Conservation (phyloP, 1,140 invertebrate genomes). For the Sycophila sp. region DNA sequence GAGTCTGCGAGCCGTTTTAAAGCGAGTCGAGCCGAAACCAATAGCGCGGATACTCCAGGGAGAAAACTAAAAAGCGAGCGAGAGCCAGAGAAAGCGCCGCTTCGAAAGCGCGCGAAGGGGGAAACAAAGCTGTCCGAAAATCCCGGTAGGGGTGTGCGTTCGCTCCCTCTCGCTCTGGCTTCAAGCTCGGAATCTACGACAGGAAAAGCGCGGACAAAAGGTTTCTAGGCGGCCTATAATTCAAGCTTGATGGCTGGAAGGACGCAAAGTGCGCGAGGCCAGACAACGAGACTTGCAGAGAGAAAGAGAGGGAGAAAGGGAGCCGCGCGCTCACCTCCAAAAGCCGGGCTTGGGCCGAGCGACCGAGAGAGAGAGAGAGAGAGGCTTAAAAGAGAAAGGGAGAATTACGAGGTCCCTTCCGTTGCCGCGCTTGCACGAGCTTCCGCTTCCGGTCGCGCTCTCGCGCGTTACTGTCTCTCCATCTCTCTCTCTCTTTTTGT, state of each 20-base stretch:
- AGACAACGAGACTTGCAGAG: neutral
- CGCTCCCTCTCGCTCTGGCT: no score
- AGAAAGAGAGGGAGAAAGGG: neutral
- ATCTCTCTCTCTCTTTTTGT: neutral
- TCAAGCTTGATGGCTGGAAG: slow-evolving; percentile 63
- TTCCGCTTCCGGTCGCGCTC: slow-evolving; percentile 59
- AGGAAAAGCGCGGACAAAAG: slow-evolving; percentile 65
- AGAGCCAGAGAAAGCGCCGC: neutral
- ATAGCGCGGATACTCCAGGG: no score
- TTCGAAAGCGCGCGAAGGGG: neutral
- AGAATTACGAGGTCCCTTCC: slow-evolving; percentile 68
- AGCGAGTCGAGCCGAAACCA: no score
- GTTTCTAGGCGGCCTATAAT: slow-evolving; percentile 64
- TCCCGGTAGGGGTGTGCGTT: slow-evolving; percentile 42
- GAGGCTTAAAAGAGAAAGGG: slow-evolving; percentile 49
- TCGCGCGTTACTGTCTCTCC: slow-evolving; percentile 6
- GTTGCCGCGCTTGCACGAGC: slow-evolving; percentile 64
- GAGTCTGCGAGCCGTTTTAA: no score
- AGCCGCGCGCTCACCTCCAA: neutral
- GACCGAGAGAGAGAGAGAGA: neutral
- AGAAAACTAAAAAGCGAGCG: no score
- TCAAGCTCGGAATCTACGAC: slow-evolving; percentile 51
- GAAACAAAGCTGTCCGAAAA: slow-evolving; percentile 32
- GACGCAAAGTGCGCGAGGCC: slow-evolving; percentile 39
- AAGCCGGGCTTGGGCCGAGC: no score